Evolutionary conservation across 1,140 invertebrate species (phyloP).

Genomic region (Muscidifurax raptorellus): DNA sequence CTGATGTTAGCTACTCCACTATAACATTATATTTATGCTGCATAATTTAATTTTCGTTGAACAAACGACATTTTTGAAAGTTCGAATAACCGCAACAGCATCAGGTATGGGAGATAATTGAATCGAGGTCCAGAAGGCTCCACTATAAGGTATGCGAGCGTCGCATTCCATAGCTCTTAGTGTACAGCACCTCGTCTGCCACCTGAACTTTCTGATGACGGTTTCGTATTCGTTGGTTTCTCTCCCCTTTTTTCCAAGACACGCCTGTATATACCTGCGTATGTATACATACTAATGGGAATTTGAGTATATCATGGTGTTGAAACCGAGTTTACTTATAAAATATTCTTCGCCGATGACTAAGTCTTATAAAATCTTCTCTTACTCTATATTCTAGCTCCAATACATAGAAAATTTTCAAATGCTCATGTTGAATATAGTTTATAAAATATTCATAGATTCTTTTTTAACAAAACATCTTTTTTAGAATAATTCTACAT

Average conservation of each 20-base stretch:
- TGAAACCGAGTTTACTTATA: background rate
- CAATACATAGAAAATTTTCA: too few species aligned
- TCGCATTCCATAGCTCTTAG: conserved; percentile 64
- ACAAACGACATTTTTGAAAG: background rate
- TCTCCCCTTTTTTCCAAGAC: background rate
- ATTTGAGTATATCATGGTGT: background rate
- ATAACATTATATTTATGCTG: too few species aligned
- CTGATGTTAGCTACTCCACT: too few species aligned
- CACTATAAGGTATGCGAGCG: conserved; percentile 56
- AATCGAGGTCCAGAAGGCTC: background rate
- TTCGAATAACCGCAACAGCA: background rate
- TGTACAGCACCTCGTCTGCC: conserved; percentile 59
- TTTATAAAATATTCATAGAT: too few species aligned
- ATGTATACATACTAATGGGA: background rate
- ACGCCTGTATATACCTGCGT: background rate
- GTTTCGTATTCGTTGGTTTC: conserved; percentile 4
- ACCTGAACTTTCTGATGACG: conserved; percentile 62
- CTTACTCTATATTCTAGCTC: background rate
- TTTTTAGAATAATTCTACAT: background rate
- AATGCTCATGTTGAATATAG: too few species aligned
- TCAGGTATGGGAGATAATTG: background rate
- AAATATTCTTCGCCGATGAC: too few species aligned
- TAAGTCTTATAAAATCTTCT: background rate
- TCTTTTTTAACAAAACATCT: too few species aligned
- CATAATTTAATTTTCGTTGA: background rate